phyloP scores from a whole-genome alignment of 2,113 vertebrate species.

The Tyto alba region DNA sequence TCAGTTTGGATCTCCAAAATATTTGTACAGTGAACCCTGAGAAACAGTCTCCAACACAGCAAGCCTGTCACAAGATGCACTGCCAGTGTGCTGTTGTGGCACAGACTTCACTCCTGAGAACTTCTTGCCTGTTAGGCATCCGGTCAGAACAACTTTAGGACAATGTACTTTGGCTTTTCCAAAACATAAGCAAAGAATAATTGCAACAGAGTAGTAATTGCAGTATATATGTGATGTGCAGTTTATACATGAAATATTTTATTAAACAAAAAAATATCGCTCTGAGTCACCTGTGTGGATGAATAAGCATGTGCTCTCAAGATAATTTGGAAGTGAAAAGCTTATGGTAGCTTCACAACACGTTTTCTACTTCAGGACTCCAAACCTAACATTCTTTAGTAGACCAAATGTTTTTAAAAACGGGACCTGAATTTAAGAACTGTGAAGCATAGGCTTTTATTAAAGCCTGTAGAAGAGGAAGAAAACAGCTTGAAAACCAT shows the following conservation, averaged over 20 bases:
- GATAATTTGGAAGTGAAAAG: neutral
- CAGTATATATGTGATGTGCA: neutral
- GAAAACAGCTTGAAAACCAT: neutral
- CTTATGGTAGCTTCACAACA: accelerated
- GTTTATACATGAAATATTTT: neutral
- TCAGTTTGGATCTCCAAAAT: neutral
- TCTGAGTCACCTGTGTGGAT: neutral
- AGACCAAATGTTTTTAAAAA: neutral
- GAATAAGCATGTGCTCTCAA: neutral
- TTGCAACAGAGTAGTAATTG: neutral
- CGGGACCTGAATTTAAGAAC: neutral
- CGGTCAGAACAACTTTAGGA: neutral
- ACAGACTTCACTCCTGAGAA: neutral
- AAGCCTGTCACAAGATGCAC: neutral
- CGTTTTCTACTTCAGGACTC: neutral
- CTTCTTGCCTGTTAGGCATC: neutral
- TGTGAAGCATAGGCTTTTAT: neutral
- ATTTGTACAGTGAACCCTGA: neutral
- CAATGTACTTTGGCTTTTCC: neutral
- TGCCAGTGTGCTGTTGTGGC: neutral
- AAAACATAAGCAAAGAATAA: neutral
- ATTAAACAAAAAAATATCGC: neutral
- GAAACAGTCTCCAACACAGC: neutral
- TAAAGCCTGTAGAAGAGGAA: neutral
- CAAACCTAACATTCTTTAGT: neutral